A percentile compares a stretch with the other conserved stretches of the same genome.
Evolutionary conservation across 2,888 invertebrate species (phyloP).

Genomic region (Tetragnatha montana): DNA sequence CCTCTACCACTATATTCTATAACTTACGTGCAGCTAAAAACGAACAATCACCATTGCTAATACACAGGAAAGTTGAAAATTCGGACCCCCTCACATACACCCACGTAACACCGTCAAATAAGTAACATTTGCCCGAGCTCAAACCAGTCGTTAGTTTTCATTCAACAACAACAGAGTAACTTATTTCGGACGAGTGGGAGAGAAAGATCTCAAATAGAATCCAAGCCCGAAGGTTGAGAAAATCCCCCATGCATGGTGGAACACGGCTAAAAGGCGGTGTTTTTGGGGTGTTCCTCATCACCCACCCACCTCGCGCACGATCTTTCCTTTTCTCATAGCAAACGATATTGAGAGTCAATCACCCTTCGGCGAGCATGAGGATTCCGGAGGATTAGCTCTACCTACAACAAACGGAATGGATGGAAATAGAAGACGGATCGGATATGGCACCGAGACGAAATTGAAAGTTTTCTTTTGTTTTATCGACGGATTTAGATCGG

Average conservation of each 20-base stretch:
- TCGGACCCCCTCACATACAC: too few relatives aligned
- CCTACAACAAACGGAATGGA: not conserved
- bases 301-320: not conserved
- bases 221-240: not conserved
- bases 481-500: not conserved
- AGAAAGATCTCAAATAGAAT: too few relatives aligned
- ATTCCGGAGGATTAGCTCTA: not conserved
- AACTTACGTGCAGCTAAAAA: too few relatives aligned
- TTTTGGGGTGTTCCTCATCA: not conserved
- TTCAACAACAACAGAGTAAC: too few relatives aligned
- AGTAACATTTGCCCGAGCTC: too few relatives aligned
- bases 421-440: not conserved
- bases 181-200: too few relatives aligned
- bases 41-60: too few relatives aligned
- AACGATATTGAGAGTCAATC: not conserved
- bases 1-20: too few relatives aligned
- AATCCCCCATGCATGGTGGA: not conserved
- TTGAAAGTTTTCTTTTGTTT: not conserved
- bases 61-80: too few relatives aligned
- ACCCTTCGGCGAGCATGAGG: not conserved
- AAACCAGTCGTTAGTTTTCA: too few relatives aligned
- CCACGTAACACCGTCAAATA: too few relatives aligned
- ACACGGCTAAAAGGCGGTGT: not conserved
- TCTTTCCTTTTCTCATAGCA: not conserved
- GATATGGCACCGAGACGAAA: not conserved